Percentiles rank a stretch among this genome's conserved stretches.
Conservation (phyloP, 2,113 vertebrate genomes). For the Furnarius figulus region DNA sequence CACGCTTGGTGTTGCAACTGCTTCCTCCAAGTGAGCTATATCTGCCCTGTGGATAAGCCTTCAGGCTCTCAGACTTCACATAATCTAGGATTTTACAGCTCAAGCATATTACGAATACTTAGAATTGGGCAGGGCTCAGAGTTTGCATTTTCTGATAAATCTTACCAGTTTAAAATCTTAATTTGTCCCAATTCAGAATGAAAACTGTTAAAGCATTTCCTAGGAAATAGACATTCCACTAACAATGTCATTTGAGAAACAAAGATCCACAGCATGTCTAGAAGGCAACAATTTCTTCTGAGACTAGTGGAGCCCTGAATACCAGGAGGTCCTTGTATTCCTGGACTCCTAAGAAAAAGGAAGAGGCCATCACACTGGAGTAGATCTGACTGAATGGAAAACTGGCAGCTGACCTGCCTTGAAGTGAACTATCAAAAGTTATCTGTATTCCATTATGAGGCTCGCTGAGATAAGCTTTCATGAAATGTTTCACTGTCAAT, state of each 20-base stretch:
- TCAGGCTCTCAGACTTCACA: neutral
- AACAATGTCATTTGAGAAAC: neutral
- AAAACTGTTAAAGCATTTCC: neutral
- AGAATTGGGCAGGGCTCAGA: neutral
- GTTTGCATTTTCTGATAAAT: neutral
- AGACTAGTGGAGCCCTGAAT: neutral
- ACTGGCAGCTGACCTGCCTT: neutral
- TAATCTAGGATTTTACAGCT: neutral
- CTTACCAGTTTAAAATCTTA: neutral
- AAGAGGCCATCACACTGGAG: neutral
- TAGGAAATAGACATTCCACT: neutral
- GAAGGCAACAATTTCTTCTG: neutral
- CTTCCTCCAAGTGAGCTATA: neutral
- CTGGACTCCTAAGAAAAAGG: neutral
- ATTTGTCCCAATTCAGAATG: neutral
- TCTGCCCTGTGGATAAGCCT: neutral
- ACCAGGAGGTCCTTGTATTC: neutral
- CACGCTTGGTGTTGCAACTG: neutral
- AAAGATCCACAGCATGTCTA: neutral
- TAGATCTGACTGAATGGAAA: conserved; percentile 1
- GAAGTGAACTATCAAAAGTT: neutral
- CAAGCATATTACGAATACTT: neutral
- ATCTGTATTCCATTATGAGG: conserved; percentile 34
- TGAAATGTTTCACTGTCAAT: conserved; percentile 38
- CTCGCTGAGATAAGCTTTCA: conserved; percentile 32